Percentiles rank a stretch among this genome's conserved stretches.
Evolutionary conservation across 2,797 vertebrate species (phyloP).

Genomic region (Diplodus puntazzo): DNA sequence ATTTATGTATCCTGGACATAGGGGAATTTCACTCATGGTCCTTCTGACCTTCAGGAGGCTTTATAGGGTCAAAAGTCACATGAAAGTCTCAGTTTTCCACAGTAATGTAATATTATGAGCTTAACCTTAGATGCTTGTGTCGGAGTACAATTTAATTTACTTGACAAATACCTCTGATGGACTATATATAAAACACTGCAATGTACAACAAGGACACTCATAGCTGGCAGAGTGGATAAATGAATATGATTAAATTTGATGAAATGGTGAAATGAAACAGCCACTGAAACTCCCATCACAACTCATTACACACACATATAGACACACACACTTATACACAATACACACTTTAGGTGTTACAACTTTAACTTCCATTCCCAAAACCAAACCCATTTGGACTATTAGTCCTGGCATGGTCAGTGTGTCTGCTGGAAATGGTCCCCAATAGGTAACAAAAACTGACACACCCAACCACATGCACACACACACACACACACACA

Average conservation of each 20-base stretch:
- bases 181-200: constrained; percentile 10
- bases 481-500: not conserved
- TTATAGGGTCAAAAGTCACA: constrained; percentile 36
- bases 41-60: not conserved
- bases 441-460: too few relatives aligned
- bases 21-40: constrained; percentile 18
- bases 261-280: not conserved
- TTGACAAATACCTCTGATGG: constrained; percentile 30
- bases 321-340: too few relatives aligned
- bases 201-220: not conserved
- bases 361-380: too few relatives aligned
- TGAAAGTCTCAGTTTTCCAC: not conserved
- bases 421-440: too few relatives aligned
- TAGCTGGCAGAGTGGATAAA: not conserved
- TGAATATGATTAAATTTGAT: constrained; percentile 13
- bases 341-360: too few relatives aligned
- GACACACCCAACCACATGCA: not conserved
- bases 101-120: constrained; percentile 22
- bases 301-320: not conserved
- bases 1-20: constrained; percentile 33
- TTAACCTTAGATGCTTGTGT: not conserved
- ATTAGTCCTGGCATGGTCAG: too few relatives aligned
- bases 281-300: not conserved
- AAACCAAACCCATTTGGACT: too few relatives aligned
- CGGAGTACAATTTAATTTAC: constrained; percentile 24